phyloP scores from a whole-genome alignment of 2,797 vertebrate genomes.

The Stomatorhinus walkeri region DNA sequence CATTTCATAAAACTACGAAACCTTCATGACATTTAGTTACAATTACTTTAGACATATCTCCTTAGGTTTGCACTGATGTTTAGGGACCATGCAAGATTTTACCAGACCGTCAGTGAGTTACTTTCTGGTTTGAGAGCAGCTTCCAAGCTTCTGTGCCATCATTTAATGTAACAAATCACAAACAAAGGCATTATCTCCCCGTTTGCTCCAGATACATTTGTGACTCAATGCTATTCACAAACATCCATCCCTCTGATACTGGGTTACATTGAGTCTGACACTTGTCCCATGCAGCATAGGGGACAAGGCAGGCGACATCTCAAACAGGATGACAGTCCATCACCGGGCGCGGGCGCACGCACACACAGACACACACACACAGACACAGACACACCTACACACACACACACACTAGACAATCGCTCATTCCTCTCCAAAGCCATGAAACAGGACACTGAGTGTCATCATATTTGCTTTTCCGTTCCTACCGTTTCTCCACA shows the following conservation, averaged over 20 bases:
- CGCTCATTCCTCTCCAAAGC: background rate
- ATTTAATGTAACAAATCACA: background rate
- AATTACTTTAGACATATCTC: background rate
- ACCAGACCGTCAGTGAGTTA: background rate
- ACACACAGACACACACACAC: background rate
- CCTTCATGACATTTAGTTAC: background rate
- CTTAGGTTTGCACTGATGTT: background rate
- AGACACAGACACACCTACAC: no score
- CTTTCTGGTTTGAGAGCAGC: background rate
- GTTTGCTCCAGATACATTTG: background rate
- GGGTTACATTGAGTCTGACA: background rate
- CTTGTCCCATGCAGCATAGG: background rate
- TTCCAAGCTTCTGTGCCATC: background rate
- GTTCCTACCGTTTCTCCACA: background rate
- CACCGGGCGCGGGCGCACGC: background rate
- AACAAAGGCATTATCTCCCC: background rate
- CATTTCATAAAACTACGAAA: background rate
- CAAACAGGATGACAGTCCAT: background rate
- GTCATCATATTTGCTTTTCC: background rate
- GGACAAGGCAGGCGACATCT: background rate
- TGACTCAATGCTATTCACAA: background rate
- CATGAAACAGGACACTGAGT: background rate
- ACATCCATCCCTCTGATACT: background rate
- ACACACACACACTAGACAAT: background rate
- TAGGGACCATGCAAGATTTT: background rate